Base-by-base conservation (phyloP, 2,113 vertebrate genomes). In the Solea solea region DNA sequence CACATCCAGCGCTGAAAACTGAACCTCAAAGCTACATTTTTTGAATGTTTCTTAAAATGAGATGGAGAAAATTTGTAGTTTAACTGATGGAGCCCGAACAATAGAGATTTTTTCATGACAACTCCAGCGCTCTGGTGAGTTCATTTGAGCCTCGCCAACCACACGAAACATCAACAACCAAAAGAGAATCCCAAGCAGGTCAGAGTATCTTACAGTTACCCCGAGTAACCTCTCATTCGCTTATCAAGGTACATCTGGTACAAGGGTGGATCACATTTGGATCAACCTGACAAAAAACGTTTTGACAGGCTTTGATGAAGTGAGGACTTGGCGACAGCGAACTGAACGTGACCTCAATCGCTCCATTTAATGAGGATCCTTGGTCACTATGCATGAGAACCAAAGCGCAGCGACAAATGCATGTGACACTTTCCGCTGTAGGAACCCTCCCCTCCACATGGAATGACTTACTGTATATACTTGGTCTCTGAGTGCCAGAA, bases 401-500 rank as follows among this genome's bases (percentile, higher is more conserved):
- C 54, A 59, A 83, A 69, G 55, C 56, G 54, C 52, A 71, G 9
- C 70, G 78, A 73, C 61, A 72, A 54, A 62, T 77, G 72, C 80
- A 75, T 82, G 80, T 74, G 84, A 86, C 73, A 85, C 27, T 66
- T 25, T 50, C 58, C 63, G 52, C 67, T 59, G 51, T 65, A 40
- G 44, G 44, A 68, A 62, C 46, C 59, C 64, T 74, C 49, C 50
- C 10, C 52, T 49, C 72, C 78, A 80, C 75, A 82, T 88, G 84
- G 86, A 84, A 83, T 56, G 55, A 81, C 72, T 88, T 85, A 53
- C 5, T 53, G 51, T 28, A 77, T 28, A 77, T 50, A 72, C 57
- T 62, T 11, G 9, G 14, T 27, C 25, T 52, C 34, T 13, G 40
- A 45, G 68, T 69, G 61, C 75, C 72, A 86, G 86, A 81, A 80